Evolutionary conservation across 1,140 invertebrate genomes (phyloP).

Genomic region (Myzus persicae): DNA sequence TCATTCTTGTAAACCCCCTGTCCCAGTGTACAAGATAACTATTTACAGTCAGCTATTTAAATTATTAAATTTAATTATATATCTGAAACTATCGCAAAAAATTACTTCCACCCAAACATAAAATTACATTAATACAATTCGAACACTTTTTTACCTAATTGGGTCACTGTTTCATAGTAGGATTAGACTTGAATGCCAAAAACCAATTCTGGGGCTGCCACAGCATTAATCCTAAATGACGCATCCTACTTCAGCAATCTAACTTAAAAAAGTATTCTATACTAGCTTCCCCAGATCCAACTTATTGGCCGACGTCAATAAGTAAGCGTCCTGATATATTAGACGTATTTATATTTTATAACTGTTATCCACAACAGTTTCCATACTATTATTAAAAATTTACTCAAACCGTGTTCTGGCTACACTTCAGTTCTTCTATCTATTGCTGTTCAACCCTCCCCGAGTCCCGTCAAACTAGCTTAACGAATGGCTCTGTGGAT

Average conservation of each 20-base stretch:
- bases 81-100: not conserved
- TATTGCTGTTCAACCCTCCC: not conserved
- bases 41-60: not conserved
- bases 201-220: not conserved
- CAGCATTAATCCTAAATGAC: not conserved
- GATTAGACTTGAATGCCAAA: not conserved
- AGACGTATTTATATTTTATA: constrained; percentile 55
- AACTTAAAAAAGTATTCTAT: not conserved
- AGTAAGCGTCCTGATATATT: not conserved
- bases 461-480: not conserved
- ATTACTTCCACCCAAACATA: not conserved
- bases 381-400: constrained; percentile 21
- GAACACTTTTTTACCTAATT: not conserved
- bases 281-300: not conserved
- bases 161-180: not conserved
- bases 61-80: not conserved
- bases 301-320: not conserved
- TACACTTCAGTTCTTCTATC: constrained; percentile 18
- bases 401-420: constrained; percentile 25
- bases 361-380: not conserved
- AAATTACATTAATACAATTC: not conserved
- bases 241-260: not conserved
- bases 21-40: not conserved
- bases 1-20: not conserved
- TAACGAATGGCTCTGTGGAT: not conserved